These are phyloP conservation scores for Poecile montanus DNA, from an alignment of 2,797 vertebrate species.

Conservation along the genomic window DNA sequence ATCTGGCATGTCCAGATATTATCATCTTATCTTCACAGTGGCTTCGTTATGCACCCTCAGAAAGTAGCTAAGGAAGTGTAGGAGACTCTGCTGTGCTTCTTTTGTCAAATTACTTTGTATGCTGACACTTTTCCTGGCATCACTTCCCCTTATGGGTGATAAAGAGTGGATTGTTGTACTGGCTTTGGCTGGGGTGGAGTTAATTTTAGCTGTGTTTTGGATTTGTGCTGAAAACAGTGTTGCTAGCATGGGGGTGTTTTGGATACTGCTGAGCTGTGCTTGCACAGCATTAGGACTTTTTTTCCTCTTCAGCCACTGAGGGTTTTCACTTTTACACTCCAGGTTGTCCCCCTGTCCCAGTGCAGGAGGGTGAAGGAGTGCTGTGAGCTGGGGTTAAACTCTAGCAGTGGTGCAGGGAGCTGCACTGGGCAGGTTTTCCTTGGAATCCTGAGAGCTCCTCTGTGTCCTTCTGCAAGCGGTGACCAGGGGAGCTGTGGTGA, in stretches of 20 bases:
- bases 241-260: background rate
- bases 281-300: background rate
- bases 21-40: background rate
- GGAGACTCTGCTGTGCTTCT: background rate
- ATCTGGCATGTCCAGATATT: background rate
- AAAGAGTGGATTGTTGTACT: background rate
- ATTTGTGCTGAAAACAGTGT: background rate
- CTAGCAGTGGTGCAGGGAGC: background rate
- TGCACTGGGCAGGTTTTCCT: background rate
- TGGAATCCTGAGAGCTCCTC: background rate
- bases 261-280: background rate
- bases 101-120: background rate
- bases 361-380: accelerated
- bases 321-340: background rate
- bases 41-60: background rate
- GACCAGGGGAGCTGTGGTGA: background rate
- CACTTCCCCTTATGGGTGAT: background rate
- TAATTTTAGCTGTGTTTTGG: background rate
- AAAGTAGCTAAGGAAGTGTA: background rate
- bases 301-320: background rate
- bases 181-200: background rate
- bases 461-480: background rate
- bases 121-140: background rate
- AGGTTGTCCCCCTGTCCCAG: accelerated
- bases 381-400: background rate